Evolutionary conservation across 1,140 invertebrate species (phyloP).

Genomic region (Antheraea pernyi): DNA sequence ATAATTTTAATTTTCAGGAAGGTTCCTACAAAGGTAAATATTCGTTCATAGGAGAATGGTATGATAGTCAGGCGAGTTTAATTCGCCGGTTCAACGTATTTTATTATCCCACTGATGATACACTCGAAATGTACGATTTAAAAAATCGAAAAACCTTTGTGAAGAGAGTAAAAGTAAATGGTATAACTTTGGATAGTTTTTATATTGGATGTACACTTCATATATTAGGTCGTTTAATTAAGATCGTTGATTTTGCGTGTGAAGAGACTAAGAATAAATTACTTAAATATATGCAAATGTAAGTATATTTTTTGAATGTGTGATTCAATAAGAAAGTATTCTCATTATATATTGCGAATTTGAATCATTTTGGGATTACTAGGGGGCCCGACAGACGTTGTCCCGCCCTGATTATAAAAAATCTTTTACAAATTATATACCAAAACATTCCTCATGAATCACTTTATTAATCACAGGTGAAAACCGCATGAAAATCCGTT

Average conservation of each 20-base stretch:
- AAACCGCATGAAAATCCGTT: too few species aligned
- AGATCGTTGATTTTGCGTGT: constrained; percentile 89
- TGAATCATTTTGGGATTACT: too few species aligned
- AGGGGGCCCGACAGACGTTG: too few species aligned
- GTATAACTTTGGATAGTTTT: constrained; percentile 84
- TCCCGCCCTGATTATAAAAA: too few species aligned
- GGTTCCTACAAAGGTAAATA: constrained; percentile 67
- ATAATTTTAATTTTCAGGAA: constrained; percentile 51
- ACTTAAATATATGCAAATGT: constrained; percentile 82
- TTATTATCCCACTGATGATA: constrained; percentile 86
- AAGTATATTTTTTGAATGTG: constrained; percentile 38
- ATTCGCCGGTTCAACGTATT: constrained; percentile 86
- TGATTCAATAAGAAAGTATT: too few species aligned
- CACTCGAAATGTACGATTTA: constrained; percentile 90
- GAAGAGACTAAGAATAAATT: constrained; percentile 81
- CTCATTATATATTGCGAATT: too few species aligned
- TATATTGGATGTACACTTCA: constrained; percentile 88
- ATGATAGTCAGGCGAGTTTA: constrained; percentile 86
- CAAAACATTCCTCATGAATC: too few species aligned
- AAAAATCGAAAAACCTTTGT: constrained; percentile 88
- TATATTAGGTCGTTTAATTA: constrained; percentile 88
- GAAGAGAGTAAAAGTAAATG: constrained; percentile 85
- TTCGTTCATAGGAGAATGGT: constrained; percentile 90
- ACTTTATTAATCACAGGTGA: too few species aligned
- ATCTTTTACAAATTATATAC: too few species aligned